A percentile compares a stretch with the other conserved stretches of the same genome.
phyloP scores from a whole-genome alignment of 2,888 invertebrate species.

The Netelia inedita region DNA sequence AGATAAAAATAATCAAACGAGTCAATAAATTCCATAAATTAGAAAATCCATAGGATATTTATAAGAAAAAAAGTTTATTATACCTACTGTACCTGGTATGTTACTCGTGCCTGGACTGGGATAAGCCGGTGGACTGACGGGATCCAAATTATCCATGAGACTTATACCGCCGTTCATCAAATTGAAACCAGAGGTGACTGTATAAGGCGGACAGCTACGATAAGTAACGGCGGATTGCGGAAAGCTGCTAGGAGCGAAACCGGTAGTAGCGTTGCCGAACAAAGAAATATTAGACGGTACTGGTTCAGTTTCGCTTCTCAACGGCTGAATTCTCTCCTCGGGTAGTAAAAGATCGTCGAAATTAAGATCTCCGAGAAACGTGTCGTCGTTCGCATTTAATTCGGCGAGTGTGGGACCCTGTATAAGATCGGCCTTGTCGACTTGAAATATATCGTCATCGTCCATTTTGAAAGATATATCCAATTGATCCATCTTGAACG shows the following conservation, averaged over 20 bases:
- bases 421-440: slow-evolving; percentile 94
- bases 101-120: slow-evolving; percentile 83
- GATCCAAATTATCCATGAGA: slow-evolving; percentile 81
- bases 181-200: slow-evolving; percentile 76
- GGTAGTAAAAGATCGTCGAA: slow-evolving; percentile 94
- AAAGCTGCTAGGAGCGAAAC: slow-evolving; percentile 82
- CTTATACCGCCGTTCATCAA: slow-evolving; percentile 76
- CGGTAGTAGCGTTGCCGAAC: slow-evolving; percentile 71
- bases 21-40: neutral
- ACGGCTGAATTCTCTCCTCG: slow-evolving; percentile 86
- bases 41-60: no score
- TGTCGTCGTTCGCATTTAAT: slow-evolving; percentile 94
- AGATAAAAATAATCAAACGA: neutral
- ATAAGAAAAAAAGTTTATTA: neutral
- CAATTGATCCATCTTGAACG: slow-evolving; percentile 79
- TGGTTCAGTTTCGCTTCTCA: slow-evolving; percentile 72
- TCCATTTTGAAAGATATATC: slow-evolving; percentile 90
- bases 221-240: slow-evolving; percentile 79
- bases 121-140: slow-evolving; percentile 82
- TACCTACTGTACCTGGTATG: slow-evolving; percentile 77
- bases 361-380: slow-evolving; percentile 93
- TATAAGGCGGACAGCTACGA: slow-evolving; percentile 76
- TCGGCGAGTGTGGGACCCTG: slow-evolving; percentile 94
- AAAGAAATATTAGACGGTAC: slow-evolving; percentile 71
- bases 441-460: slow-evolving; percentile 95